Base-by-base conservation (phyloP, 2,888 invertebrate species). In the Phortica okadai region DNA sequence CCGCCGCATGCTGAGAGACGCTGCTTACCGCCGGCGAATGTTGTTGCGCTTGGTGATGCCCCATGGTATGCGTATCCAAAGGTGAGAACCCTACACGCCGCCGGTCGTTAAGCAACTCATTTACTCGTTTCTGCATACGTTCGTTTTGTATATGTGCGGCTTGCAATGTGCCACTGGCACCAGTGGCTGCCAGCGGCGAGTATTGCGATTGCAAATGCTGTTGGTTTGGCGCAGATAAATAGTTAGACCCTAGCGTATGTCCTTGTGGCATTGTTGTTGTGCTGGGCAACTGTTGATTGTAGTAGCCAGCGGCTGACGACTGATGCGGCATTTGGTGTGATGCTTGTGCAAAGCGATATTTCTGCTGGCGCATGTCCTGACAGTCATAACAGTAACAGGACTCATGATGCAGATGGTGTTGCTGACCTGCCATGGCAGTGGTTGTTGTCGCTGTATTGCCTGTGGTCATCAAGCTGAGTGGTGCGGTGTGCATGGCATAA, bases 311-410 rank as follows among this genome's bases (percentile, higher is more conserved):
- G 6, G 62, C n/a, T 21, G 14, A 11, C 56, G 16, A 45, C 16
- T 69, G 70, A 11, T 56, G 74, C 41, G 81, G 79, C 14, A 76
- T 56, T 50, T 76, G 77, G 42, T 82, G 84, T 45, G 82, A 8
- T 62, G 16, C 21, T 21, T 25, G 21, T 25, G 8, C 62, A 25
- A 62, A 85, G 7, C 89, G 84, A 56, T 83, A 88, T 33, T 84
- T 86, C 72, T 89, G 78, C 81, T 67, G 83, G 54, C 85, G 84
- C 81, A 87, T 88, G 66, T 91, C 90, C 81, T 91, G 91, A 76
- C 91, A 91, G 50, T 92, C 91, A 76, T 90, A 91, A 75, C 91
- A 92, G 77, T 89, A 91, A 79, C 91, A 92, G 33, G 89, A 89
- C 41, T 92, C 92, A 75, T 91, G 91, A 77, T 91, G 91, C 25